Conservation (phyloP, 2,888 invertebrate species). For the Chymomyza fuscimana region DNA sequence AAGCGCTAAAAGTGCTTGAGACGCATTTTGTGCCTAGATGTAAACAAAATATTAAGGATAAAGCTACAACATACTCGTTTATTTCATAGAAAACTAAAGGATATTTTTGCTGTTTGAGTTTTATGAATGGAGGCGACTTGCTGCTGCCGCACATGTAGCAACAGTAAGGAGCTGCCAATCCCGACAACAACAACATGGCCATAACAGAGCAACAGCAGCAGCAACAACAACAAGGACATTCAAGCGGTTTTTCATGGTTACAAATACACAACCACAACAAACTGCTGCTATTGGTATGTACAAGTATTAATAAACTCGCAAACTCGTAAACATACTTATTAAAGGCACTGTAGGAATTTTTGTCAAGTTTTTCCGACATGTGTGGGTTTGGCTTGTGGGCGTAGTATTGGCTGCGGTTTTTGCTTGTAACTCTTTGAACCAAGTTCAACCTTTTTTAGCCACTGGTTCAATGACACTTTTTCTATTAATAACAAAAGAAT, state of each 20-base stretch:
- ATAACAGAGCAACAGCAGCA: slow-evolving; percentile 41
- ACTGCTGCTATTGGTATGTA: slow-evolving; percentile 66
- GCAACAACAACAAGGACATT: slow-evolving; percentile 57
- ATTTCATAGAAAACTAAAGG: not conserved
- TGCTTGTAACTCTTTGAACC: not conserved
- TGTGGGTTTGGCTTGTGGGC: too few relatives aligned
- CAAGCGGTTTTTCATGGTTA: slow-evolving; percentile 69
- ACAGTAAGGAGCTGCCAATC: slow-evolving; percentile 40
- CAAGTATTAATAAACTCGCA: not conserved
- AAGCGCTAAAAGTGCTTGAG: not conserved
- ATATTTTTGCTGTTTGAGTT: slow-evolving; percentile 21
- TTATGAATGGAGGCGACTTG: slow-evolving; percentile 61
- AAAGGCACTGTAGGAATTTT: not conserved
- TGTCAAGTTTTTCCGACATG: not conserved
- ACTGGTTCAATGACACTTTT: not conserved
- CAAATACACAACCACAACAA: slow-evolving; percentile 56
- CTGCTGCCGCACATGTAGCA: slow-evolving; percentile 32
- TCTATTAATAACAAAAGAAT: not conserved
- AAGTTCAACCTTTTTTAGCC: not conserved
- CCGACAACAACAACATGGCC: slow-evolving; percentile 55
- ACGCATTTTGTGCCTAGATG: not conserved
- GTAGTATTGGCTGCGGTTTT: not conserved
- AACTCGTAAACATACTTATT: not conserved
- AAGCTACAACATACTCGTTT: not conserved
- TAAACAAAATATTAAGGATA: not conserved